Conservation (phyloP, 1,140 invertebrate species). For the Tribolium castaneum region DNA sequence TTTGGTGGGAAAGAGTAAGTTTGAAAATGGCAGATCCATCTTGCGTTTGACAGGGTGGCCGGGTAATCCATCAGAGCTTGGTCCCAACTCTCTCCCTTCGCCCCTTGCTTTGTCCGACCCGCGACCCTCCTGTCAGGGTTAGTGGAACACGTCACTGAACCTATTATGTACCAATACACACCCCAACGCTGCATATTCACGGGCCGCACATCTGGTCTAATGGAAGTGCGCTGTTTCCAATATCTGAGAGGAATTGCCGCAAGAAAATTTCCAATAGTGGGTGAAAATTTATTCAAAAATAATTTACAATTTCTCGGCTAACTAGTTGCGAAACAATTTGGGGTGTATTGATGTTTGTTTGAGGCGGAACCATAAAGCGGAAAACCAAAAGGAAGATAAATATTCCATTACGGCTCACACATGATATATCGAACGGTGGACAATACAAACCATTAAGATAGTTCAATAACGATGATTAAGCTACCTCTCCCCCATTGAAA, state of each 20-base stretch:
- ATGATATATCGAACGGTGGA: slow-evolving; percentile 62
- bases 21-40: slow-evolving; percentile 63
- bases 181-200: slow-evolving; percentile 56
- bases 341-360: slow-evolving; percentile 27
- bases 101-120: slow-evolving; percentile 57
- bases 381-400: slow-evolving; percentile 54
- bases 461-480: slow-evolving; percentile 63
- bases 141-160: slow-evolving; percentile 65
- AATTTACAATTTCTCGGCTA: slow-evolving; percentile 42
- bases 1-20: slow-evolving; percentile 56
- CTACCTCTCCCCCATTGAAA: slow-evolving; percentile 53
- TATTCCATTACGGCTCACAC: slow-evolving; percentile 52
- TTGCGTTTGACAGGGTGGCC: slow-evolving; percentile 64
- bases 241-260: slow-evolving; percentile 17
- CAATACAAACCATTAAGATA: slow-evolving; percentile 62
- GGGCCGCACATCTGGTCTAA: slow-evolving; percentile 59
- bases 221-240: slow-evolving; percentile 61
- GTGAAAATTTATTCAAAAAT: slow-evolving; percentile 45
- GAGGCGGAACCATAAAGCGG: slow-evolving; percentile 41
- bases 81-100: slow-evolving; percentile 46
- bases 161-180: slow-evolving; percentile 65
- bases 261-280: not conserved
- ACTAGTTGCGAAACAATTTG: slow-evolving; percentile 44
- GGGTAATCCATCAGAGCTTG: slow-evolving; percentile 61
- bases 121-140: slow-evolving; percentile 63